Conservation (phyloP, 2,888 invertebrate species). For the Tricholauxania praeusta region DNA sequence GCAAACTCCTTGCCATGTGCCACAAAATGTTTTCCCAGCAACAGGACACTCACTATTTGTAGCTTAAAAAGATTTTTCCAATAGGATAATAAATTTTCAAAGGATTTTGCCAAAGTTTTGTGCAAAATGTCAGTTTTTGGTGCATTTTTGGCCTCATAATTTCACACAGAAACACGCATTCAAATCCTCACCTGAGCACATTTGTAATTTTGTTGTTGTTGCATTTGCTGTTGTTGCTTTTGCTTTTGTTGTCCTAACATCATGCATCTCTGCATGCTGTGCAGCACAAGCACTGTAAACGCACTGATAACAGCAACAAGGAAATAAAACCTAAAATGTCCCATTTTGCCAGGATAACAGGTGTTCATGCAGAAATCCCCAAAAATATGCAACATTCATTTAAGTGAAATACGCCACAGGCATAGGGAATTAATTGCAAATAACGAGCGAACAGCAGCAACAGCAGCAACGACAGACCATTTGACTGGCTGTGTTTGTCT, state of each 20-base stretch:
- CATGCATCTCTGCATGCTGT: not conserved
- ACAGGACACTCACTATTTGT: not conserved
- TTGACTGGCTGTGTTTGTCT: constrained; percentile 1
- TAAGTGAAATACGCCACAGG: constrained; percentile 21
- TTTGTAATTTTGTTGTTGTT: constrained; percentile 5
- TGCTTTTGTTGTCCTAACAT: not conserved
- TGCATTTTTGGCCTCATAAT: constrained; percentile 23
- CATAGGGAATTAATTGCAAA: constrained; percentile 39
- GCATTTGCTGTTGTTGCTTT: constrained; percentile 3
- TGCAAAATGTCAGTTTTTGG: constrained; percentile 23
- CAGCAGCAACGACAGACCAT: no score
- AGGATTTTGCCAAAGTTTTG: constrained; percentile 9
- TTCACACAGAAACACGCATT: constrained; percentile 9
- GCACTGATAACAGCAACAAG: not conserved
- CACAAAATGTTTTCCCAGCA: not conserved
- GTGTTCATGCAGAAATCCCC: constrained; percentile 25
- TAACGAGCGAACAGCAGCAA: constrained; percentile 19
- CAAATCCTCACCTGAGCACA: constrained; percentile 11
- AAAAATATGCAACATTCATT: constrained; percentile 1
- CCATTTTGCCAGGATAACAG: constrained; percentile 16
- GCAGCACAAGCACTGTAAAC: not conserved
- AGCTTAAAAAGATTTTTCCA: not conserved
- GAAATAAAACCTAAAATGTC: not conserved
- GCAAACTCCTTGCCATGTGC: no score
- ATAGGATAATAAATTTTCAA: constrained; percentile 15